Evolutionary conservation across 2,797 vertebrate species (phyloP).

Genomic region (Enteromius mattozi): DNA sequence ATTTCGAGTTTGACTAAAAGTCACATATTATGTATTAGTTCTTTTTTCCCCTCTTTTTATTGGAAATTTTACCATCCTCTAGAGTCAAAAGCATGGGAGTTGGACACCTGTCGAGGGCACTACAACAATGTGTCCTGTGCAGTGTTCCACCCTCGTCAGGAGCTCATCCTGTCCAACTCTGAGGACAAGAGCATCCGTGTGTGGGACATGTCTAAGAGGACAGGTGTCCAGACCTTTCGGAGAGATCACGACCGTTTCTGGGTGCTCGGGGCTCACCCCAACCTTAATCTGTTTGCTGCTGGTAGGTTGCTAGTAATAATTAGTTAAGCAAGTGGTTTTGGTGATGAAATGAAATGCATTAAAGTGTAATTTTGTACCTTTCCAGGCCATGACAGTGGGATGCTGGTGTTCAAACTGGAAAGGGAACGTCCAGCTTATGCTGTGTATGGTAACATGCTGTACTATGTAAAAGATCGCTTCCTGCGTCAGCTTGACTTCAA

Average conservation of each 20-base stretch:
- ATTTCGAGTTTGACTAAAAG: not conserved
- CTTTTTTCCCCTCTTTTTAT: not conserved
- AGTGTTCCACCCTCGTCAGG: constrained; percentile 95
- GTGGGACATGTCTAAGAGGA: constrained; percentile 99
- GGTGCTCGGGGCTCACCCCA: constrained; percentile 95
- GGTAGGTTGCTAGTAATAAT: constrained; percentile 72
- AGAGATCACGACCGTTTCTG: constrained; percentile 97
- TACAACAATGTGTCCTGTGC: constrained; percentile 99
- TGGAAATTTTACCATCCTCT: not conserved
- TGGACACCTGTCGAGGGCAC: constrained; percentile 95
- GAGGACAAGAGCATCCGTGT: constrained; percentile 98
- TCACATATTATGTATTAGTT: not conserved
- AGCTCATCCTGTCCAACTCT: constrained; percentile 96
- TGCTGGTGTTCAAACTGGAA: constrained; percentile 98
- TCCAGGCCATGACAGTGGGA: constrained; percentile 93
- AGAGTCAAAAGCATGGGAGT: constrained; percentile 97
- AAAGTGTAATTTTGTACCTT: not conserved
- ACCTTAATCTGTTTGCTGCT: constrained; percentile 97
- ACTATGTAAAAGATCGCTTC: constrained; percentile 96
- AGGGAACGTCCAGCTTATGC: constrained; percentile 93
- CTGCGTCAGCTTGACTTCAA: constrained; percentile 95
- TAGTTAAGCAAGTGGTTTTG: not conserved
- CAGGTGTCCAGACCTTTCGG: constrained; percentile 95
- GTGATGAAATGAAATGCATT: not conserved
- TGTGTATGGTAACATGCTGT: constrained; percentile 90